phyloP scores from a whole-genome alignment of 1,140 invertebrate genomes.

The Bombus cullumanus region DNA sequence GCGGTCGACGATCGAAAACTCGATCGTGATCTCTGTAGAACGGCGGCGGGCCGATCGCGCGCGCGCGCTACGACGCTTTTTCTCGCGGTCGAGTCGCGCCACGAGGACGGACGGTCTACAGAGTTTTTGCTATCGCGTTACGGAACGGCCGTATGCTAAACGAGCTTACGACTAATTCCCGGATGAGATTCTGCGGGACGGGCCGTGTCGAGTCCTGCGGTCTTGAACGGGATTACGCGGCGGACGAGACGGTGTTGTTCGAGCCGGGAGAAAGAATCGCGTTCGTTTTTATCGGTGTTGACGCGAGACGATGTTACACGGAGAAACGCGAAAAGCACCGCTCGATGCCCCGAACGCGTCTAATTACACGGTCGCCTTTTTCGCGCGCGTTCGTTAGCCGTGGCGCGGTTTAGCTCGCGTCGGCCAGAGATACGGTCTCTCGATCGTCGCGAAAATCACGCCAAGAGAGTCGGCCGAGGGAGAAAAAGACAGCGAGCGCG shows the following conservation, averaged over 20 bases:
- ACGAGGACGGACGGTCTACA: background rate
- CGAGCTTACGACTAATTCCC: slow-evolving; percentile 25
- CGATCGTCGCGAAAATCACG: background rate
- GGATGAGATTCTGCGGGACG: background rate
- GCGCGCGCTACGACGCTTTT: background rate
- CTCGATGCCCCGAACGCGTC: background rate
- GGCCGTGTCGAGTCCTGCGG: no score
- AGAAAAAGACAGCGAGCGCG: no score
- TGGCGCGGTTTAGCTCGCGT: background rate
- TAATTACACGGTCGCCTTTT: background rate
- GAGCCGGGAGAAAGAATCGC: background rate
- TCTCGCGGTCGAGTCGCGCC: background rate
- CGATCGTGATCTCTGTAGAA: background rate
- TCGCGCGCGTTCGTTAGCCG: background rate
- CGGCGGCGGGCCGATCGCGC: no score
- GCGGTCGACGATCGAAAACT: background rate
- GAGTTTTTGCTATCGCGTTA: background rate
- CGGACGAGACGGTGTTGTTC: background rate
- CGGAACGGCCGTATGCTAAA: slow-evolving; percentile 12
- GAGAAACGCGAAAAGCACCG: background rate
- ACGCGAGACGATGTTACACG: no score
- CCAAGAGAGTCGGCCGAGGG: background rate
- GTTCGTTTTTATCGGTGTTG: background rate
- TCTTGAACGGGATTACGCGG: background rate
- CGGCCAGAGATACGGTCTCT: background rate